Percentiles rank a stretch among this genome's conserved stretches.
phyloP scores from a whole-genome alignment of 2,113 vertebrate species.

The Cololabis saira region DNA sequence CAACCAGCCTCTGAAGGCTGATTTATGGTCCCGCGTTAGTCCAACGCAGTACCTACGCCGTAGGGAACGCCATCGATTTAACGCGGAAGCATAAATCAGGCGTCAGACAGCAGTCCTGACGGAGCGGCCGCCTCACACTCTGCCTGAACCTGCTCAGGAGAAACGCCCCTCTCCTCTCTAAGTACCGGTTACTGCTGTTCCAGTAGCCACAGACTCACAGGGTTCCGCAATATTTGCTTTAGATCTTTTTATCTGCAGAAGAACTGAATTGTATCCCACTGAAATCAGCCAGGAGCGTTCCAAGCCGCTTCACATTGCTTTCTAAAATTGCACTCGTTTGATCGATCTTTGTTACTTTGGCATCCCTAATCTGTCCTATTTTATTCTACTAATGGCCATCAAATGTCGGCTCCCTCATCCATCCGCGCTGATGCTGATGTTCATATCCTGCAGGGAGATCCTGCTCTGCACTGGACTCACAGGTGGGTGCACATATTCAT shows the following conservation, averaged over 20 bases:
- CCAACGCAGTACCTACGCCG: too few species aligned
- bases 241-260: background rate
- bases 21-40: too few species aligned
- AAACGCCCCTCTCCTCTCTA: background rate
- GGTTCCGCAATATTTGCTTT: background rate
- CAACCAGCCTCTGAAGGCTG: too few species aligned
- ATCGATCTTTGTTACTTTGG: background rate
- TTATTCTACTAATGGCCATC: conserved; percentile 25
- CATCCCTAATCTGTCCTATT: background rate
- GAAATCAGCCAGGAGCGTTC: background rate
- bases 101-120: too few species aligned
- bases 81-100: too few species aligned
- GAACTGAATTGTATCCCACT: background rate
- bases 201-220: too few species aligned
- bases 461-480: conserved; percentile 14
- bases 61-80: too few species aligned
- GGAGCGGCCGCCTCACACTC: background rate
- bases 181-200: too few species aligned
- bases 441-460: conserved; percentile 18
- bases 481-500: too few species aligned
- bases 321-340: background rate
- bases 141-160: conserved; percentile 13
- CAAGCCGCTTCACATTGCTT: too few species aligned
- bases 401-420: background rate
- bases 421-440: conserved; percentile 41